Evolutionary conservation across 2,797 vertebrate species (phyloP).

Genomic region (Pipistrellus pipistrellus): DNA sequence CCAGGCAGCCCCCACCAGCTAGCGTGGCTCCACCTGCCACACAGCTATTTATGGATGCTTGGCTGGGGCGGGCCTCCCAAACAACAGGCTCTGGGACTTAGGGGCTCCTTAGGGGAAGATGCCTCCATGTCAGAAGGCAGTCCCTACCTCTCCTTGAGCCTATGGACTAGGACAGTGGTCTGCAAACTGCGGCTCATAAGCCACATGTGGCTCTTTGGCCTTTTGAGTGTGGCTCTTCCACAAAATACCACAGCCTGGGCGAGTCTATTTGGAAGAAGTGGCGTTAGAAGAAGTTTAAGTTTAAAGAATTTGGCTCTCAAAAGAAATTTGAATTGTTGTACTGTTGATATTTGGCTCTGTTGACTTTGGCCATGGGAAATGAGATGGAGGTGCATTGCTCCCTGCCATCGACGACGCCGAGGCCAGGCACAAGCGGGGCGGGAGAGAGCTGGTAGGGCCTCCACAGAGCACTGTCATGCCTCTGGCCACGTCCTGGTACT

Average conservation of each 20-base stretch:
- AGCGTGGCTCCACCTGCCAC: constrained; percentile 67
- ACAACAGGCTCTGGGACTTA: constrained; percentile 19
- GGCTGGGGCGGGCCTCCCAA: background rate
- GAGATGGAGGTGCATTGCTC: background rate
- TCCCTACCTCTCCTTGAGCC: background rate
- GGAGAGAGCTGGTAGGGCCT: background rate
- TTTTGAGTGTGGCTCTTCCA: no score
- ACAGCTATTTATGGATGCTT: constrained; percentile 31
- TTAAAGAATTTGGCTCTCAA: no score
- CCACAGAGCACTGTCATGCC: no score
- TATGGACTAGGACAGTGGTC: background rate
- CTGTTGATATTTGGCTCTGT: no score
- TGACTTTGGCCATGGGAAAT: background rate
- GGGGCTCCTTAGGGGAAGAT: background rate
- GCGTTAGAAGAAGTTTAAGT: no score
- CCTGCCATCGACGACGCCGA: background rate
- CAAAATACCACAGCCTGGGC: no score
- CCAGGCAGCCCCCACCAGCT: background rate
- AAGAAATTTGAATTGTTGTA: no score
- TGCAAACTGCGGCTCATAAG: no score
- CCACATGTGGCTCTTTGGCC: no score
- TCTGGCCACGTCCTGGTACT: background rate
- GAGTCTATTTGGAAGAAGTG: no score
- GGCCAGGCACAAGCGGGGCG: fast-evolving
- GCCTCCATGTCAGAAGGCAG: background rate